These are phyloP conservation scores for Eilema caniola DNA, from an alignment of 2,888 invertebrate species.

Conservation along the genomic window DNA sequence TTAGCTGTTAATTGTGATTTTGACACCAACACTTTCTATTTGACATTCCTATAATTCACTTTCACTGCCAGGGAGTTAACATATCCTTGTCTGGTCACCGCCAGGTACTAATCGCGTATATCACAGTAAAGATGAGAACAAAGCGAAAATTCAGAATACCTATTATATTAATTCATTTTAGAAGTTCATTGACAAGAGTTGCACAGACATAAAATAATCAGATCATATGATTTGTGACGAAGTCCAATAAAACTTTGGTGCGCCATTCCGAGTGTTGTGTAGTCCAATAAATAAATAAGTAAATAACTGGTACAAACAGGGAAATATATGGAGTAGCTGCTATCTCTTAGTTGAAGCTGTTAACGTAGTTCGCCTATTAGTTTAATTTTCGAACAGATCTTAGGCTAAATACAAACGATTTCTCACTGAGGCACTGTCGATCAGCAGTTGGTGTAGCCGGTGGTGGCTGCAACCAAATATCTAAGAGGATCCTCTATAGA, in stretches of 20 bases:
- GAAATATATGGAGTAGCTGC: neutral
- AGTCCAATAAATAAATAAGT: neutral
- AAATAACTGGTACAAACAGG: neutral
- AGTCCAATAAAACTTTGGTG: too few relatives aligned
- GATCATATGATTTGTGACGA: too few relatives aligned
- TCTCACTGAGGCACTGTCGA: neutral
- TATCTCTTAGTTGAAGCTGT: neutral
- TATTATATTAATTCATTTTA: neutral
- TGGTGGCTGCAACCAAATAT: neutral
- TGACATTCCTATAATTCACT: neutral
- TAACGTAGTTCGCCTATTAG: neutral
- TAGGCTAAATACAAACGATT: slow-evolving; percentile 2
- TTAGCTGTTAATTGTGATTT: too few relatives aligned
- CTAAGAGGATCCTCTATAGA: neutral
- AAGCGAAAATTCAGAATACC: neutral
- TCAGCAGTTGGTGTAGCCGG: neutral
- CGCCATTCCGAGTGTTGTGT: neutral
- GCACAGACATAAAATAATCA: neutral
- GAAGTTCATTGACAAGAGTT: neutral
- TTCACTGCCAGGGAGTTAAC: too few relatives aligned
- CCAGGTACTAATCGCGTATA: neutral
- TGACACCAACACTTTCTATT: neutral
- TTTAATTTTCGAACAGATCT: neutral
- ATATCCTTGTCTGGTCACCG: too few relatives aligned
- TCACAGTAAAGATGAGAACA: neutral